These are phyloP conservation scores for Perodicticus potto DNA, from an alignment of 2,797 vertebrate species.

Conservation along the genomic window DNA sequence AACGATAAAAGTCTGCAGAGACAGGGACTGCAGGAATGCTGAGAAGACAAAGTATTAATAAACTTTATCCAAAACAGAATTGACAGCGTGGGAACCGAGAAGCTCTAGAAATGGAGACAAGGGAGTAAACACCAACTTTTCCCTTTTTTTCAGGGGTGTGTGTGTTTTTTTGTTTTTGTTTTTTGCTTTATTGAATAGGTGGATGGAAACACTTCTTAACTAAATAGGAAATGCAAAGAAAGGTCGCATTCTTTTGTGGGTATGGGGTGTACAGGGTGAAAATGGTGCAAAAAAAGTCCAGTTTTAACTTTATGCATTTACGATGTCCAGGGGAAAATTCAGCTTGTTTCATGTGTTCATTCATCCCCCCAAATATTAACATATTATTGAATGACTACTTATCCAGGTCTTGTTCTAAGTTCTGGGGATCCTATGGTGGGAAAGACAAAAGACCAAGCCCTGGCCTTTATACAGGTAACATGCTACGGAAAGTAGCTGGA, in stretches of 20 bases:
- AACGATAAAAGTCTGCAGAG: not conserved
- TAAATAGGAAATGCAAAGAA: not conserved
- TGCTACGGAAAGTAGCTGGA: constrained; percentile 7
- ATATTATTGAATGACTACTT: not conserved
- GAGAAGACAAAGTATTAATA: not conserved
- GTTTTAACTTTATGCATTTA: constrained; percentile 1
- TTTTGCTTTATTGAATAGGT: not conserved
- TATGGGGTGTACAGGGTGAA: not conserved
- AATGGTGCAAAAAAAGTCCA: not conserved
- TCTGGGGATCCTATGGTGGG: not conserved
- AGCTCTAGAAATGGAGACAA: not conserved
- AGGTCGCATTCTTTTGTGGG: not conserved
- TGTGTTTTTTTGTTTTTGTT: not conserved
- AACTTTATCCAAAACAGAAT: not conserved
- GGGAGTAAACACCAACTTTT: not conserved
- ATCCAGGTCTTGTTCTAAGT: not conserved
- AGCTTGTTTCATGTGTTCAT: not conserved
- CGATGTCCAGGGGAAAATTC: not conserved
- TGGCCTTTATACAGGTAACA: not conserved
- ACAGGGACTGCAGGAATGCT: not conserved
- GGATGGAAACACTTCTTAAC: not conserved
- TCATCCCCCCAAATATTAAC: not conserved
- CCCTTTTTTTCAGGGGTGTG: not conserved
- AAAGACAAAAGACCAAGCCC: not conserved
- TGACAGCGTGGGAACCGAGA: not conserved